Base-by-base conservation (phyloP, 1,140 invertebrate species). In the Dreissena polymorpha region DNA sequence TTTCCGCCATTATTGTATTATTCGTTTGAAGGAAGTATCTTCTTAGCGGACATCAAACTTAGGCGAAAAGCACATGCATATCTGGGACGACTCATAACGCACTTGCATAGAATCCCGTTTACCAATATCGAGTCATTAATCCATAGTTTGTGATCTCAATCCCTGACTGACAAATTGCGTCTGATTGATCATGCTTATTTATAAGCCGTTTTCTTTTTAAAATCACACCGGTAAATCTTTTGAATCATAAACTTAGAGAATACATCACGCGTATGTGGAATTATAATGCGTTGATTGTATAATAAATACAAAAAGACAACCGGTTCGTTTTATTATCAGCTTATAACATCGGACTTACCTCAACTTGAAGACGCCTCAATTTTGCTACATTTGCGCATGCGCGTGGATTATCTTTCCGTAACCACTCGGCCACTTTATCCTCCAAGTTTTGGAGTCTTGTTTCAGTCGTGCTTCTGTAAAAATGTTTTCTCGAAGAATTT, bases 341-440 rank as follows among this genome's bases (percentile, higher is more conserved):
- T 1, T 68, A 23, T 23, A 8, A 14, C 2, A 8, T 39, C 2
- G 6, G 49, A 21, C 63, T 70, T 70, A 91, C 90, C 86, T 88
- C 82, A 12, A 88, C 25, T 2, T 80, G 77, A 14, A 90, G 60
- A 69, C 90, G 64, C 50, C 87, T 76, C 0, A 91, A 73, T 65
- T 87, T 86, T 10, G 87, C 76, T 14, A 91, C 87, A 21, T 89
- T 81, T 23, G 87, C 74, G 6, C 82, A 78, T 29, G 84, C 76
- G 69, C 86, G 81, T 0, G 90, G 88, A 75, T 89, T 91, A 65
- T 87, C 87, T 60, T 87, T 81, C 23, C 69, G 67, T 5, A 91
- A 70, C 90, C 90, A 90, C 50, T 81, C 76, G 23, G 83, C 72
- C 13, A 90, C 88, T 74, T 85, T 84, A 5, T 80, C 79, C 72